These are phyloP conservation scores for Eulemur rufifrons DNA, from an alignment of 2,113 vertebrate genomes.

Conservation along the genomic window DNA sequence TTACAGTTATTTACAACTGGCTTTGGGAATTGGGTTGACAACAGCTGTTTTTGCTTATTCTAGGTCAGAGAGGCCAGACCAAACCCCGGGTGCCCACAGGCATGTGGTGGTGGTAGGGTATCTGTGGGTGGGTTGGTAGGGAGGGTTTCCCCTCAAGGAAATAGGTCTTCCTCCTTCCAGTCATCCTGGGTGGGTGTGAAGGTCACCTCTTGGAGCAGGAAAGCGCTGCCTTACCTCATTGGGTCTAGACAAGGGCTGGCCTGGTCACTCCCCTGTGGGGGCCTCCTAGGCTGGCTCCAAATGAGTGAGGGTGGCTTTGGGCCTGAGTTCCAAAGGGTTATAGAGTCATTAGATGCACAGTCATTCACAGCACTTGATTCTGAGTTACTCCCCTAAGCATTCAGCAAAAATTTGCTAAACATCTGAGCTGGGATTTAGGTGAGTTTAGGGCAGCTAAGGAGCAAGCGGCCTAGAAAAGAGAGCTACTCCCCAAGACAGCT, in stretches of 20 bases:
- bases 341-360: neutral
- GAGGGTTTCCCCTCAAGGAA: neutral
- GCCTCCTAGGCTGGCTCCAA: neutral
- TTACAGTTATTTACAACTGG: neutral
- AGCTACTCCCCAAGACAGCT: neutral
- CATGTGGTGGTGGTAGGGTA: neutral
- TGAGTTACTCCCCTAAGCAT: neutral
- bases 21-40: neutral
- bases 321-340: neutral
- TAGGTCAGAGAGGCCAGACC: neutral
- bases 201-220: neutral
- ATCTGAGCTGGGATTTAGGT: neutral
- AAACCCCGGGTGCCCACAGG: neutral
- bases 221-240: neutral
- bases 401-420: neutral
- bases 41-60: neutral
- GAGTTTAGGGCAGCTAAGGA: neutral
- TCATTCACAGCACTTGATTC: neutral
- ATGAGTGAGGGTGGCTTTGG: neutral
- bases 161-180: neutral
- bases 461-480: neutral
- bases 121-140: no score
- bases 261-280: neutral
- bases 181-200: accelerated
- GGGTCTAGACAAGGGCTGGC: neutral